phyloP scores from a whole-genome alignment of 2,113 vertebrate species.

The Perca fluviatilis region DNA sequence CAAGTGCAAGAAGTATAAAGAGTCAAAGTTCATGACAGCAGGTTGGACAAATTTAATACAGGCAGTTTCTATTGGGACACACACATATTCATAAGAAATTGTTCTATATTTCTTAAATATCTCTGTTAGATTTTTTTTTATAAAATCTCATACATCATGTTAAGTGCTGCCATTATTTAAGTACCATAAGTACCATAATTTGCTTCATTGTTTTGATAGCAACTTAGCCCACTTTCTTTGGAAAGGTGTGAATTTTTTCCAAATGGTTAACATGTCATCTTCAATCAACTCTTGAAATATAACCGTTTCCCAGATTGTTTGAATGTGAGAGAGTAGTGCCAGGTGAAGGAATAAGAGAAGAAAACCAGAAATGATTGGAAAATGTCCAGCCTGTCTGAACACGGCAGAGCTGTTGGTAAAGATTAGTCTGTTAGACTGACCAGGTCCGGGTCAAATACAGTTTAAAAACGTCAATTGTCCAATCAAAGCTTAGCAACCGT shows the following conservation, averaged over 20 bases:
- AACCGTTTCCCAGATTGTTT: conserved; percentile 39
- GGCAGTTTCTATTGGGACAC: neutral
- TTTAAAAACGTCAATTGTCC: conserved; percentile 48
- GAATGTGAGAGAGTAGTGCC: conserved; percentile 35
- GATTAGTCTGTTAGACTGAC: conserved; percentile 39
- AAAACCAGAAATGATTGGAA: conserved; percentile 49
- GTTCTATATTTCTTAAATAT: conserved; percentile 1
- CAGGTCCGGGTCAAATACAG: conserved; percentile 40
- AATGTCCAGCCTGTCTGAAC: conserved; percentile 36
- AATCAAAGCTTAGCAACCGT: conserved; percentile 14
- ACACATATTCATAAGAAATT: neutral
- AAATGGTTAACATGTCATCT: conserved; percentile 60
- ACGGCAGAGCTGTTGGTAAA: conserved; percentile 21
- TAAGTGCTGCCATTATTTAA: conserved; percentile 34
- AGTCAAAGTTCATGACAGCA: neutral
- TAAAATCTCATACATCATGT: neutral
- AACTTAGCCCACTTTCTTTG: conserved; percentile 56
- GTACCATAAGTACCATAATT: conserved; percentile 40
- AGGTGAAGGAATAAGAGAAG: conserved; percentile 58
- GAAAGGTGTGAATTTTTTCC: conserved; percentile 62
- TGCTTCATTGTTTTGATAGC: conserved; percentile 60
- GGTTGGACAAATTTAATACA: conserved; percentile 6
- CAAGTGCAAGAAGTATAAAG: neutral
- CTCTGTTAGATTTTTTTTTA: neutral
- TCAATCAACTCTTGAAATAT: conserved; percentile 49